Base-by-base conservation (phyloP, 64 coral and sea anemone species). In the Montipora sp. region DNA sequence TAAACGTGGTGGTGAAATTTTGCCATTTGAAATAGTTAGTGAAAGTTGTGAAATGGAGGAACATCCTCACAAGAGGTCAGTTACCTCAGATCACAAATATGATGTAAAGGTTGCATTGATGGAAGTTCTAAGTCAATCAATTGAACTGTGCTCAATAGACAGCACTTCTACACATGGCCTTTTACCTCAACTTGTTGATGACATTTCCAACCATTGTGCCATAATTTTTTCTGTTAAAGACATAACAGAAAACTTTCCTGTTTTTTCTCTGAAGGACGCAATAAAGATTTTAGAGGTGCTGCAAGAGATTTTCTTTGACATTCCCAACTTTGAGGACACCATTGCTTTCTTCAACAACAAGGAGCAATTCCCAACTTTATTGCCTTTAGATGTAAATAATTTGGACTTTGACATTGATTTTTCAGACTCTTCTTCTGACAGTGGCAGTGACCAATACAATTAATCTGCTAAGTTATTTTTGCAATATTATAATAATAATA, bases 261-360 rank as follows among this genome's bases (percentile, higher is more conserved):
- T 94, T 4, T 94, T 94, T 55, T 90, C 79, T 24, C 5, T 94
- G 27, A 18, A 80, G 3, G 68, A 90, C 89, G 87, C 87, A 4
- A 53, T 94, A 22, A 27, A 3, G 14, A 83, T 94, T 45, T 77
- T 94, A 10, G 92, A 94, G 50, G 53, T 89, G 51, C 23, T 24
- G 23, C 23, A 24, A 24, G 23, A 94, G 58, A 79, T 89, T 16
- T 94, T 89, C 11, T 18, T 75, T 18, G 87, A 94, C 77, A 94
- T 94, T 89, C 78, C 78, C 12, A 47, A 77, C 75, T 77, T 94
- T 36, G 92, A 94, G 3, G 78, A 89, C 21, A 94, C 77, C 60
- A 69, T 83, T 16, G 60, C 61, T 84, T 69, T 75, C 73, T 75
- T 75, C 73, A 75, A 75, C 73, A 46, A 46, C 36, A 75, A 45